These are phyloP conservation scores for Sinocyclocheilus maitianheensis DNA, from an alignment of 2,113 vertebrate genomes.

Conservation along the genomic window DNA sequence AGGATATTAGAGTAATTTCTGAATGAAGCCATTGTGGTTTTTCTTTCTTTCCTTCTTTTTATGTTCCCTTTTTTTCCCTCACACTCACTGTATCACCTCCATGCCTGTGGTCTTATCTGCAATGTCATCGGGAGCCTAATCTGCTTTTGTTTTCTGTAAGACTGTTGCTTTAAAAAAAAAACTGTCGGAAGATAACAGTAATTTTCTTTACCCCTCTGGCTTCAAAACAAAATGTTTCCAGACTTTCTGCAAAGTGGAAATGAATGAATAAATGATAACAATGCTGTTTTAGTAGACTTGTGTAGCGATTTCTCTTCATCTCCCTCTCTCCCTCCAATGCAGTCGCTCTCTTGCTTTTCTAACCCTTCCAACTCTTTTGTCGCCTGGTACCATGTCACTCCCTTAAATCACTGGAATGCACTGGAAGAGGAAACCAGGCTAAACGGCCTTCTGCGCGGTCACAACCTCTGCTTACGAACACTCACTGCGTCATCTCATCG, in stretches of 20 bases:
- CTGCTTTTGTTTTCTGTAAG: constrained; percentile 36
- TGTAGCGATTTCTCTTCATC: constrained; percentile 1
- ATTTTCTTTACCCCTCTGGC: constrained; percentile 32
- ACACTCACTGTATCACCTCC: constrained; percentile 22
- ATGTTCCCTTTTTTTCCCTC: constrained; percentile 22
- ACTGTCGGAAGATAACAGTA: constrained; percentile 34
- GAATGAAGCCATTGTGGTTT: constrained; percentile 46
- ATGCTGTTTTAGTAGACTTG: neutral
- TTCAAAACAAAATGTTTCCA: constrained; percentile 31
- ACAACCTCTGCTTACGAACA: neutral
- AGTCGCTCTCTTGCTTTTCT: neutral
- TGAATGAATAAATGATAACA: constrained; percentile 44
- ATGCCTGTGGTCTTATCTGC: constrained; percentile 38
- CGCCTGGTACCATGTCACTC: neutral
- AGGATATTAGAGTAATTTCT: constrained; percentile 65
- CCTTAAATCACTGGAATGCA: neutral
- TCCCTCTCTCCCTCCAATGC: neutral
- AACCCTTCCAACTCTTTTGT: neutral
- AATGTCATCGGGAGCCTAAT: constrained; percentile 46
- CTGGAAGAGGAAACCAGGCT: constrained; percentile 9
- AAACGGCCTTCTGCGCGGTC: constrained; percentile 14
- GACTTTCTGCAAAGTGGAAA: constrained; percentile 35
- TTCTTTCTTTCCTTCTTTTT: constrained; percentile 44
- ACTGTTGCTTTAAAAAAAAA: neutral
- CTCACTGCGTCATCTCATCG: neutral